phyloP scores from a whole-genome alignment of 1,140 invertebrate species.

The Eulimnadia texana region DNA sequence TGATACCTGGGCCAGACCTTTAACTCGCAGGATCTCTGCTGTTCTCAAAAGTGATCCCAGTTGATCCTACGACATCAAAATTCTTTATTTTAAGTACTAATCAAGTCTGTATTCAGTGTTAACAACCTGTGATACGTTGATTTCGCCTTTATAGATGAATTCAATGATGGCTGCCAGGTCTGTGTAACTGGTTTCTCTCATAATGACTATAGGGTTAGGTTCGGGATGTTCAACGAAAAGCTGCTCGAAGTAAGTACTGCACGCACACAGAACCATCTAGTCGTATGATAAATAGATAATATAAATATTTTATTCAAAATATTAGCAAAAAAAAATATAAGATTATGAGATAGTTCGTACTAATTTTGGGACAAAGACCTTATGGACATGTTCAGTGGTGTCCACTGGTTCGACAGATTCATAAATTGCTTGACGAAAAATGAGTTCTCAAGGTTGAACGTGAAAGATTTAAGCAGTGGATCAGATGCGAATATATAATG shows the following conservation, averaged over 20 bases:
- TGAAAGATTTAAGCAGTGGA: no score
- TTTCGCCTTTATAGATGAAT: conserved; percentile 92
- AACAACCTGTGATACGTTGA: conserved; percentile 80
- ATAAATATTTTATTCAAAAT: conserved; percentile 30
- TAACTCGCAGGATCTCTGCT: conserved; percentile 77
- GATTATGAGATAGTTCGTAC: no score
- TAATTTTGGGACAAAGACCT: no score
- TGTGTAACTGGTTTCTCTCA: conserved; percentile 67
- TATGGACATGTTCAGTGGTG: no score
- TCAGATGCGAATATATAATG: no score
- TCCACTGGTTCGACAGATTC: no score
- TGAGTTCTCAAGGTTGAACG: no score
- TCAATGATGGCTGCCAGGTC: conserved; percentile 75
- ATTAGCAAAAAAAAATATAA: background rate
- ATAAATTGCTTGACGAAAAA: no score
- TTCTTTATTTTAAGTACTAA: background rate
- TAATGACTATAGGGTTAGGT: conserved; percentile 45
- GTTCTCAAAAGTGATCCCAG: conserved; percentile 73
- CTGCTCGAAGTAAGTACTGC: conserved; percentile 75
- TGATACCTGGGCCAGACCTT: conserved; percentile 74
- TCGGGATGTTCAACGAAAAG: conserved; percentile 77
- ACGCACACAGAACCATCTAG: conserved; percentile 54
- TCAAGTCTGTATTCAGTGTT: no score
- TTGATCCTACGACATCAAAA: conserved; percentile 42
- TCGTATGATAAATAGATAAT: background rate